Conservation (phyloP, 1,140 invertebrate species). For the Cardiocondyla obscurior region DNA sequence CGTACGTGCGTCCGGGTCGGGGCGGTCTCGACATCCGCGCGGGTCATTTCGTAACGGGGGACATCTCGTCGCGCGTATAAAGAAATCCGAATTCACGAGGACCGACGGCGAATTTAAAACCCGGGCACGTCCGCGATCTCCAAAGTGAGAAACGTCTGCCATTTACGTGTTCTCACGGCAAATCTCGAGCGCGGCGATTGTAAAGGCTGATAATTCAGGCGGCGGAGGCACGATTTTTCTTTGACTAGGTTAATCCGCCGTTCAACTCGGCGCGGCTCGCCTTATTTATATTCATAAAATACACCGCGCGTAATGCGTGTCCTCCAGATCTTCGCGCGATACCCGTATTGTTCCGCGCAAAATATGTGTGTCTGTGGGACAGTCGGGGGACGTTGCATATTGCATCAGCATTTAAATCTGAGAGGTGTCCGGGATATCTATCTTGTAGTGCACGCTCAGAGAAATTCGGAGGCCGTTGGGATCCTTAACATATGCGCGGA, state of each 20-base stretch:
- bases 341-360: neutral
- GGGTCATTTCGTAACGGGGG: constrained; percentile 11
- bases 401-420: constrained; percentile 5
- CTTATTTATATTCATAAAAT: constrained; percentile 9
- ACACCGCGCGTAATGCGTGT: neutral
- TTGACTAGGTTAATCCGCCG: neutral
- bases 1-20: constrained; percentile 27
- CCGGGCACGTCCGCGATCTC: constrained; percentile 27
- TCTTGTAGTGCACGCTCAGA: neutral
- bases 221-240: constrained; percentile 10
- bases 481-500: neutral
- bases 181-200: constrained; percentile 27
- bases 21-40: constrained; percentile 25
- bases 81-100: constrained; percentile 31
- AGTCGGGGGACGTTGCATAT: neutral
- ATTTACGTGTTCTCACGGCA: constrained; percentile 49
- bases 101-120: constrained; percentile 1
- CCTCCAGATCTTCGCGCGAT: neutral
- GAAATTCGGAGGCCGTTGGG: constrained; percentile 29
- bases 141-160: constrained; percentile 52
- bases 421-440: neutral
- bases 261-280: neutral
- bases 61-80: constrained; percentile 9
- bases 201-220: constrained; percentile 25
- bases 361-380: neutral